Conservation (phyloP, 2,888 invertebrate genomes). For the Lysandra bellargus region DNA sequence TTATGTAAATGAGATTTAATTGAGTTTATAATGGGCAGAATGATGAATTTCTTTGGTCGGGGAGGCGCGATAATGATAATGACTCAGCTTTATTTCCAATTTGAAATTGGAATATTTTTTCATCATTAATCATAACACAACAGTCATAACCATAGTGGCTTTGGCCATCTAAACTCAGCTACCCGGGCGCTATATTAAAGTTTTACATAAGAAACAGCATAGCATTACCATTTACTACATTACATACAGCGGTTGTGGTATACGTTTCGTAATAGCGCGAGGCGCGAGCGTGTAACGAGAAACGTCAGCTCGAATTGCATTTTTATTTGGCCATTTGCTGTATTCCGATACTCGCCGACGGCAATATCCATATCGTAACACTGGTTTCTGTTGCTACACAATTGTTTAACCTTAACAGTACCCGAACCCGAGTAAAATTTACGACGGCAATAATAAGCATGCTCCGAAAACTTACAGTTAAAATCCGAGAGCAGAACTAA, state of each 20-base stretch:
- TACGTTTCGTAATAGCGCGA: background rate
- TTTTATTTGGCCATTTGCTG: constrained; percentile 20
- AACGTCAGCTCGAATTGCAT: background rate
- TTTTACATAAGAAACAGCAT: background rate
- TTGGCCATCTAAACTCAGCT: too few species aligned
- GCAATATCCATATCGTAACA: background rate
- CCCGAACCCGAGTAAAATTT: background rate
- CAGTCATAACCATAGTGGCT: background rate
- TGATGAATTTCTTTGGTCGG: constrained; percentile 60
- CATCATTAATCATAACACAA: background rate
- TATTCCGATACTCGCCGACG: constrained; percentile 7
- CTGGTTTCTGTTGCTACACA: background rate
- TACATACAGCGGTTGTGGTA: background rate
- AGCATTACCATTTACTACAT: background rate
- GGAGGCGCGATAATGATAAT: constrained; percentile 71
- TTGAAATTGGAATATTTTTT: background rate
- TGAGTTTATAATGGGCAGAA: constrained; percentile 76
- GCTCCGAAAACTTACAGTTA: constrained; percentile 13
- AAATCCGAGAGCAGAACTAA: constrained; percentile 7
- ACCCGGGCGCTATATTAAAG: background rate
- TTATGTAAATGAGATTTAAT: constrained; percentile 79
- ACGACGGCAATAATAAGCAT: background rate
- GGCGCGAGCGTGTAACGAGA: background rate
- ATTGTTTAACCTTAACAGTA: background rate
- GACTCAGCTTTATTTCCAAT: constrained; percentile 51